phyloP scores from a whole-genome alignment of 1,140 invertebrate genomes.

The Oncopodura yosiiana region DNA sequence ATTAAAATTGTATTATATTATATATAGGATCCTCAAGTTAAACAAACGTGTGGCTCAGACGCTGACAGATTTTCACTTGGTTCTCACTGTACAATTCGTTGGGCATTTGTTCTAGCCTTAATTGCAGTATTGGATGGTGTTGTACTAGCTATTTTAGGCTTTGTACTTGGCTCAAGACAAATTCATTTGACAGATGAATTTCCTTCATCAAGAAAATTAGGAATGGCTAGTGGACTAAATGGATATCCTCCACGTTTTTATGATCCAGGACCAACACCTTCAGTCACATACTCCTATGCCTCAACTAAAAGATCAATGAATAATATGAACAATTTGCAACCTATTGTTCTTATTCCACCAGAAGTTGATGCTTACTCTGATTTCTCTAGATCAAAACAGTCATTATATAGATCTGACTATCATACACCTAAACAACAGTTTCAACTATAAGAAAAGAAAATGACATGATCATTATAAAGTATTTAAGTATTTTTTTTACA shows the following conservation, averaged over 20 bases:
- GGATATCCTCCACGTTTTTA: slow-evolving; percentile 40
- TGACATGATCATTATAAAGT: not conserved
- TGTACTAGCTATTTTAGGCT: slow-evolving; percentile 79
- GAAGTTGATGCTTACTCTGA: slow-evolving; percentile 59
- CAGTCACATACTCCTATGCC: slow-evolving; percentile 28
- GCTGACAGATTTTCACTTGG: slow-evolving; percentile 65
- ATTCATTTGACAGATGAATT: slow-evolving; percentile 73
- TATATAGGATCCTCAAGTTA: slow-evolving; percentile 64
- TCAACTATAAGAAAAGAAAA: slow-evolving; percentile 42
- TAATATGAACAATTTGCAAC: slow-evolving; percentile 59
- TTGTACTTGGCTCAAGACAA: slow-evolving; percentile 82
- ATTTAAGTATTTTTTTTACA: no score
- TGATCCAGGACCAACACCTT: slow-evolving; percentile 41
- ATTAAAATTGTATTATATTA: no score
- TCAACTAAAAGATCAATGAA: slow-evolving; percentile 27
- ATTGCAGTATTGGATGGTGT: slow-evolving; percentile 84
- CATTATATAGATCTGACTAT: slow-evolving; percentile 45
- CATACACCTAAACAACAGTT: slow-evolving; percentile 53
- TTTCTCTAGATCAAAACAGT: slow-evolving; percentile 54
- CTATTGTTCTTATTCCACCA: slow-evolving; percentile 67
- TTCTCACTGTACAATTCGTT: slow-evolving; percentile 72
- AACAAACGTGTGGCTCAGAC: slow-evolving; percentile 72
- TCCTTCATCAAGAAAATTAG: slow-evolving; percentile 35
- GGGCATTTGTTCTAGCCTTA: slow-evolving; percentile 88
- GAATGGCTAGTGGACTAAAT: slow-evolving; percentile 21